Evolutionary conservation across 2,797 vertebrate species (phyloP), one percentile per base, ranked within the genome.

Genomic region (Poecile montanus): DNA sequence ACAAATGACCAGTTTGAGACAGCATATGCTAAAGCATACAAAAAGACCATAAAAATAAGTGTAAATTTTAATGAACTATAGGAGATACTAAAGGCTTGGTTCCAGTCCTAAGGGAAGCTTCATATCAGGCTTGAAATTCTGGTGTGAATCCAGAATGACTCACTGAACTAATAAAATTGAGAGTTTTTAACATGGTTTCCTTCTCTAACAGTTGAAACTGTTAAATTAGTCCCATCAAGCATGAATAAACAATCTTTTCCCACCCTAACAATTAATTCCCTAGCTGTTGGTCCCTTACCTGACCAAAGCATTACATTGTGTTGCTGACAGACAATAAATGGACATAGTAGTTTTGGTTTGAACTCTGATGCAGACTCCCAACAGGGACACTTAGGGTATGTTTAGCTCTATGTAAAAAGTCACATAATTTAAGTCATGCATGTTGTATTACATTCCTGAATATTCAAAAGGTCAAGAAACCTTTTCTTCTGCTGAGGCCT

Each of bases 391-490:
- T 76, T 60, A 22, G 45, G 32, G 4, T 66, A 29, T 21, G 3
- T 70, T 86, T 61, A 86, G 73, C 67, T 67, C 12, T 10, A 19
- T 47, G 10, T 54, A 68, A 92, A 81, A 47, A 50, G 54, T 73
- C 0, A 0, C 9, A 10, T 62, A 74, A 72, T 67, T 73, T 47
- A 70, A 75, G 22, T 20, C 7, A 20, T 38, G 13, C 23, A 40
- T 32, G 6, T n/a, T 85, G 13, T 38, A 16, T 27, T 54, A 7
- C 13, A 53, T 85, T 83, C 58, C 48, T 83, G 54, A 93, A 77
- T 51, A 75, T 86, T 89, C 42, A 38, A 48, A 92, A 93, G 56
- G 56, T 95, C 82, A 89, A 78, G 56, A 89, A 73, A 85, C 4
- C 9, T 78, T 34, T 76, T 63, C 23, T 89, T 83, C 53, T 63